phyloP scores from a whole-genome alignment of 2,888 invertebrate species.

The Ennomos erosarius region DNA sequence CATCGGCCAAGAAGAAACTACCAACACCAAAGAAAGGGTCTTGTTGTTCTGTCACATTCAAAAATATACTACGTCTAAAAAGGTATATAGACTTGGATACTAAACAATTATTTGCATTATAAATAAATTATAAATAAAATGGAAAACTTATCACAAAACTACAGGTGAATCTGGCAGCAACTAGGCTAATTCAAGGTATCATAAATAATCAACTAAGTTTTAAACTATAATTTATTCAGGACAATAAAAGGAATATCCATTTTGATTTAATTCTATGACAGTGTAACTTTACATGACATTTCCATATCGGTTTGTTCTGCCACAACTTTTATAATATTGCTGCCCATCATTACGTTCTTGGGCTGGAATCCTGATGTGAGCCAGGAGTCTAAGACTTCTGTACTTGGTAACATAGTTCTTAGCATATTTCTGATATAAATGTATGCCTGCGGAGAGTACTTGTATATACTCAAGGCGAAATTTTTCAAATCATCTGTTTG shows the following conservation, averaged over 20 bases:
- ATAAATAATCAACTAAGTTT: background rate
- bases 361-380: conserved; percentile 68
- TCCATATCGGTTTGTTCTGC: conserved; percentile 75
- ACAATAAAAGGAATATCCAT: conserved; percentile 35
- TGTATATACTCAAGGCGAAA: conserved; percentile 76
- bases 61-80: too few species aligned
- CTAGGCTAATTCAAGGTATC: too few species aligned
- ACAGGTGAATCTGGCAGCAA: too few species aligned
- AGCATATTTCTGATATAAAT: conserved; percentile 76
- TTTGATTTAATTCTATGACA: conserved; percentile 58
- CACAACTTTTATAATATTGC: conserved; percentile 67
- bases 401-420: conserved; percentile 75
- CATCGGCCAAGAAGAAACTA: too few species aligned
- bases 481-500: conserved; percentile 79
- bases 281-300: conserved; percentile 70
- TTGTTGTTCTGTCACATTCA: too few species aligned
- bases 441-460: conserved; percentile 79
- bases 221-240: conserved; percentile 19
- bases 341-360: conserved; percentile 63
- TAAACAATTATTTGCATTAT: too few species aligned
- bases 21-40: too few species aligned
- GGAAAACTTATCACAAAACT: too few species aligned
- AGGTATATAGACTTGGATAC: too few species aligned
- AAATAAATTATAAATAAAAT: too few species aligned
- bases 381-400: conserved; percentile 75